Percentiles rank a stretch among this genome's conserved stretches.
phyloP scores from a whole-genome alignment of 2,113 vertebrate species.

The Chlorodrepanis virens region DNA sequence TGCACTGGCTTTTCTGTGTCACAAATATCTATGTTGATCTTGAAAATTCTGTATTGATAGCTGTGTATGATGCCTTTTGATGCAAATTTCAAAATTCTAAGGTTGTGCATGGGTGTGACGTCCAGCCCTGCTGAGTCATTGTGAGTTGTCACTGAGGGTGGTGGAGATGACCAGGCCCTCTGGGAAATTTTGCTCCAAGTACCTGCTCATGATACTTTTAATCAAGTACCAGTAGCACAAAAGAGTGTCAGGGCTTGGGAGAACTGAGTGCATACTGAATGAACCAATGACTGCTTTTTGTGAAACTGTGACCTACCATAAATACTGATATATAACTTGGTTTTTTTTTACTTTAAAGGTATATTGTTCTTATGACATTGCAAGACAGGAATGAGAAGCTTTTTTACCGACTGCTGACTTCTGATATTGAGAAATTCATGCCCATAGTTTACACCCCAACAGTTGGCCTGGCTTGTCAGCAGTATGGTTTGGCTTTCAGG shows the following conservation, averaged over 20 bases:
- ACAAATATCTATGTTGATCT: background rate
- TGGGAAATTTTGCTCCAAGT: background rate
- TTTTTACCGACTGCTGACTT: slow-evolving; percentile 93
- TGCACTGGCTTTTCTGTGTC: background rate
- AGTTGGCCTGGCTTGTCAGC: slow-evolving; percentile 93
- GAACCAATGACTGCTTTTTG: background rate
- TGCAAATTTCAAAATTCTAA: background rate
- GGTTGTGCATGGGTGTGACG: background rate
- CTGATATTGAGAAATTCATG: slow-evolving; percentile 95
- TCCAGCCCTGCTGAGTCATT: background rate
- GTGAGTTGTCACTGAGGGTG: background rate
- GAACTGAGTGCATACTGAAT: background rate
- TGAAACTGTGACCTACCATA: background rate
- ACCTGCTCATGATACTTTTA: background rate
- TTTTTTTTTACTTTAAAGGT: slow-evolving; percentile 71
- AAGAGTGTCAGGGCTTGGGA: background rate
- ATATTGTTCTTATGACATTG: slow-evolving; percentile 95
- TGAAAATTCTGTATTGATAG: background rate
- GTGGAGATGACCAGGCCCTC: background rate
- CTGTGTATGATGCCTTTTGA: background rate
- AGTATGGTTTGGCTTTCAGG: slow-evolving; percentile 94
- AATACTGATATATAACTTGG: background rate
- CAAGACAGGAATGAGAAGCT: slow-evolving; percentile 98
- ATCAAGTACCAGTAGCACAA: too few relatives aligned
- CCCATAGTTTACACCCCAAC: slow-evolving; percentile 96